Conservation (phyloP, 1,140 invertebrate genomes). For the Drosophila erecta region DNA sequence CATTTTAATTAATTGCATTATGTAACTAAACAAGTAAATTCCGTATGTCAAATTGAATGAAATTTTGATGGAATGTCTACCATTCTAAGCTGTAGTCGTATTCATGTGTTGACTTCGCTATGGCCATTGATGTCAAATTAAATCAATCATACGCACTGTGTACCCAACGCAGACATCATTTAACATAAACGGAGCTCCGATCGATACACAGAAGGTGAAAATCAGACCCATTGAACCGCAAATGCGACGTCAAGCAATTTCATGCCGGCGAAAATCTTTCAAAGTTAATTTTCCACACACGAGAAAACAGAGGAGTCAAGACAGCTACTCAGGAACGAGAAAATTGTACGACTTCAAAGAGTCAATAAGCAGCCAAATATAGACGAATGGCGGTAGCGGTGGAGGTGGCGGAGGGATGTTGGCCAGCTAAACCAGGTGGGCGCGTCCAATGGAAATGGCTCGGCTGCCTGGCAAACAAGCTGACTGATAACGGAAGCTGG, state of each 20-base stretch:
- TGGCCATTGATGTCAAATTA: constrained; percentile 23
- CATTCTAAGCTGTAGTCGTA: not conserved
- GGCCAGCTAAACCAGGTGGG: constrained; percentile 41
- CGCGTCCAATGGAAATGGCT: constrained; percentile 42
- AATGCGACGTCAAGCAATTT: constrained; percentile 75
- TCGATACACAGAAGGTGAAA: not conserved
- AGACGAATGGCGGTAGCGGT: constrained; percentile 6
- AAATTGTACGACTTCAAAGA: constrained; percentile 79
- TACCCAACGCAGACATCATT: constrained; percentile 21
- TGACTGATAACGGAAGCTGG: constrained; percentile 80
- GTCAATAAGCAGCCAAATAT: constrained; percentile 78
- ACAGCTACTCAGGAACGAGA: constrained; percentile 58
- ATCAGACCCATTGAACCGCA: constrained; percentile 66
- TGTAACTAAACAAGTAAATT: too few relatives aligned
- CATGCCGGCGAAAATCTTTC: constrained; percentile 70
- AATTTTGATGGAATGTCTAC: too few relatives aligned
- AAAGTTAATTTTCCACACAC: constrained; percentile 80
- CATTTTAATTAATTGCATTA: too few relatives aligned
- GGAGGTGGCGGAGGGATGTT: not conserved
- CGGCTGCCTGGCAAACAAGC: constrained; percentile 73
- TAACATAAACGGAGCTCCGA: constrained; percentile 32
- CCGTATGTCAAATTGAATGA: too few relatives aligned
- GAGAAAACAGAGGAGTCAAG: constrained; percentile 29
- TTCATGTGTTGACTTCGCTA: not conserved
- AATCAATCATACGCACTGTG: constrained; percentile 70